Conservation (phyloP, 2,888 invertebrate species). For the Cheilosia variabilis region DNA sequence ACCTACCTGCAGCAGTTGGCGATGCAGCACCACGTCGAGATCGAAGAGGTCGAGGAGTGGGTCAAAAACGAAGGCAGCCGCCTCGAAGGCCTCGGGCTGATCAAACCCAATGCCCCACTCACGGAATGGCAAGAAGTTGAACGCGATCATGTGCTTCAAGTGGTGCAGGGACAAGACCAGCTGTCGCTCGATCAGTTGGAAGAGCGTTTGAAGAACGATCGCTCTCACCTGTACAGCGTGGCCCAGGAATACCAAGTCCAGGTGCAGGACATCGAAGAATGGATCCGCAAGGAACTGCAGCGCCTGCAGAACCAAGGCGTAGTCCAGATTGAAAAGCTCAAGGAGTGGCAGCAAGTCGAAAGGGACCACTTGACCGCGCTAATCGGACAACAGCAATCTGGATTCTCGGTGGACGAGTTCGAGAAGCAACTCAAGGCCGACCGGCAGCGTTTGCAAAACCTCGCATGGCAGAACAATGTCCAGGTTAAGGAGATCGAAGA, state of each 20-base stretch:
- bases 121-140: constrained; percentile 82
- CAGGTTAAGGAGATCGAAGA: constrained; percentile 82
- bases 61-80: constrained; percentile 80
- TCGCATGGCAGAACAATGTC: constrained; percentile 82
- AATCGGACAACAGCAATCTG: constrained; percentile 79
- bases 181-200: constrained; percentile 82
- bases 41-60: constrained; percentile 82
- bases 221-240: constrained; percentile 79
- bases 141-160: constrained; percentile 80
- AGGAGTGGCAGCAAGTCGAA: constrained; percentile 81
- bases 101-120: constrained; percentile 80
- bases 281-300: constrained; percentile 81
- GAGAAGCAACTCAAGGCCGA: constrained; percentile 79
- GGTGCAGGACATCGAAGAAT: constrained; percentile 81
- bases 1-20: constrained; percentile 80
- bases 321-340: constrained; percentile 81
- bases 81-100: constrained; percentile 80
- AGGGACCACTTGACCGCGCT: constrained; percentile 79
- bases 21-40: constrained; percentile 81
- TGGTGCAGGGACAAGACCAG: constrained; percentile 80
- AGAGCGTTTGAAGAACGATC: constrained; percentile 80
- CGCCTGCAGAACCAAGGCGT: constrained; percentile 81
- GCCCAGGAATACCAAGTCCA: constrained; percentile 82
- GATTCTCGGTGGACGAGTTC: constrained; percentile 81
- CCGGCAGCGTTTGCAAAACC: constrained; percentile 81